A percentile compares a stretch with the other conserved stretches of the same genome.
phyloP scores from a whole-genome alignment of 2,797 vertebrate species.

The Todus mexicanus region DNA sequence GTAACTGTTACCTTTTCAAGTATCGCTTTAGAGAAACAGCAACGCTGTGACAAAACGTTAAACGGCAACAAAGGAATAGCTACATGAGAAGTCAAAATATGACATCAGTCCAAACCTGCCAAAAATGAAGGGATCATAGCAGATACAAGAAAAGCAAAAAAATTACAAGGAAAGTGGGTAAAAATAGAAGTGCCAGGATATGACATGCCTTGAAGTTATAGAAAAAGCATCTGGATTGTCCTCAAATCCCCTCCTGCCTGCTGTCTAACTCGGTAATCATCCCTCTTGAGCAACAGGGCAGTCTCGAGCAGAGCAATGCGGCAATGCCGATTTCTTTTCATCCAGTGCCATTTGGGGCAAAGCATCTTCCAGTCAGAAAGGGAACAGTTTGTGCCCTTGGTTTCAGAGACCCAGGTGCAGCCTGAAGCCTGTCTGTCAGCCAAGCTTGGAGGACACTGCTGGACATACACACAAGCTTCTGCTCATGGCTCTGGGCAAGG shows the following conservation, averaged over 20 bases:
- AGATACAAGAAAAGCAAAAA: background rate
- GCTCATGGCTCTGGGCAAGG: background rate
- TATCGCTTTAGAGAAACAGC: accelerated
- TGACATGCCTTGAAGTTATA: conserved; percentile 36
- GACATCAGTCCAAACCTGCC: background rate
- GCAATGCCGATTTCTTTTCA: background rate
- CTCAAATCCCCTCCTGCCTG: conserved; percentile 42
- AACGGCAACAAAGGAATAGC: background rate
- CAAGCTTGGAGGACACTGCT: accelerated
- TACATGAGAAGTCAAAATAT: background rate
- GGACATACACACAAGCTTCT: accelerated
- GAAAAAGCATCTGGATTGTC: conserved; percentile 48
- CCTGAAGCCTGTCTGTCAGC: background rate
- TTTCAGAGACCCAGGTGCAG: background rate
- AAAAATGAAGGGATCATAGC: background rate
- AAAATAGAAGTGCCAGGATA: conserved; percentile 47
- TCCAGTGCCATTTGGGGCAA: background rate
- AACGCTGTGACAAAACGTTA: background rate
- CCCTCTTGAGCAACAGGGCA: conserved; percentile 6
- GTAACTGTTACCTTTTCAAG: background rate
- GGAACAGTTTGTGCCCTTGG: accelerated
- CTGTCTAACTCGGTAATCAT: background rate
- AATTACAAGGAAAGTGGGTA: background rate
- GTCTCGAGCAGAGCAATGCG: background rate
- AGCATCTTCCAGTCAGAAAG: background rate